Evolutionary conservation across 2,113 vertebrate species (phyloP).

Genomic region (Carassius gibelio): DNA sequence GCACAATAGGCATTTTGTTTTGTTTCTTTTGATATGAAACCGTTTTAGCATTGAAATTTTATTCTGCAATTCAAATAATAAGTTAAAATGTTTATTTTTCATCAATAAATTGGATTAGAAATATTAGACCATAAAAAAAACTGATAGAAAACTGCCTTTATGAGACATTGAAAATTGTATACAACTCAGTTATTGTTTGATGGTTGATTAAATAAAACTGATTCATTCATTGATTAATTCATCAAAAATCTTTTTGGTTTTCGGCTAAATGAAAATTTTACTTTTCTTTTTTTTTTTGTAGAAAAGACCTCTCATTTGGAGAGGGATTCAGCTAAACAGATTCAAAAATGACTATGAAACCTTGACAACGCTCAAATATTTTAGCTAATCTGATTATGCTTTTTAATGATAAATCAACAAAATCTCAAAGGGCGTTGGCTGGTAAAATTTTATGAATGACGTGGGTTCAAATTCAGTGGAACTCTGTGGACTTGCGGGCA

Average conservation of each 20-base stretch:
- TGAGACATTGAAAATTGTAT: not conserved
- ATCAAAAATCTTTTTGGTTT: not conserved
- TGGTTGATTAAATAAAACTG: not conserved
- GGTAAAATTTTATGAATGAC: slow-evolving; percentile 9
- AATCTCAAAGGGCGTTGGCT: not conserved
- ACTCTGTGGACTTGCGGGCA: not conserved
- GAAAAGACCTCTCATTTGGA: not conserved
- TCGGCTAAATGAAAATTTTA: not conserved
- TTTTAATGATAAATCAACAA: not conserved
- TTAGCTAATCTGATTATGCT: not conserved
- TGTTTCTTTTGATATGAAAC: not conserved
- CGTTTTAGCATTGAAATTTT: not conserved
- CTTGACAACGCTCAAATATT: not conserved
- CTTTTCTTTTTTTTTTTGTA: too few relatives aligned
- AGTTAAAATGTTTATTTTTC: not conserved
- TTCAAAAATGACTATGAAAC: not conserved
- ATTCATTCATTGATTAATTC: not conserved
- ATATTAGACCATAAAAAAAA: not conserved
- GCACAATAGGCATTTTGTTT: not conserved
- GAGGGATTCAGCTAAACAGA: not conserved
- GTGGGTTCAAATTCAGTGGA: not conserved
- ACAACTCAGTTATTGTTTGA: not conserved
- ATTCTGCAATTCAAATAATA: not conserved
- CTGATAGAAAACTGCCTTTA: not conserved
- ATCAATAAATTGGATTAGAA: not conserved